Conservation (phyloP, 2,888 invertebrate genomes). For the Cephus sareptanus region DNA sequence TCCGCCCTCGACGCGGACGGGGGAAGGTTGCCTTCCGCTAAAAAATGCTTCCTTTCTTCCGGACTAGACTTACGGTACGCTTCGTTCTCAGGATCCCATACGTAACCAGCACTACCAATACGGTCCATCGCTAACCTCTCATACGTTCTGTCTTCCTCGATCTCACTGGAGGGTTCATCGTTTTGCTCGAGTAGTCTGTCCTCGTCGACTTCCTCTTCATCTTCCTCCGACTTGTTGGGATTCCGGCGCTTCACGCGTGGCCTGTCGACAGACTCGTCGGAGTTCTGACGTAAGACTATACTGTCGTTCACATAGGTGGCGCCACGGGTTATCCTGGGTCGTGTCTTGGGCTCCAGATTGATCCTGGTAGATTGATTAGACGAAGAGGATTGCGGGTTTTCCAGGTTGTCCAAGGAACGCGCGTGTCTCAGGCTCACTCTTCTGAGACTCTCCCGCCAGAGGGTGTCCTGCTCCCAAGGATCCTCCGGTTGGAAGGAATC, state of each 20-base stretch:
- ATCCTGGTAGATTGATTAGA: constrained; percentile 32
- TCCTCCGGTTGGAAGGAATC: constrained; percentile 67
- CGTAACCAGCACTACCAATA: constrained; percentile 53
- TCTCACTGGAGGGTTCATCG: constrained; percentile 67
- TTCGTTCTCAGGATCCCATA: constrained; percentile 63
- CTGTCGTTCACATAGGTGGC: constrained; percentile 85
- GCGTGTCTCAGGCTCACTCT: constrained; percentile 85
- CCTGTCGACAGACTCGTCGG: constrained; percentile 51
- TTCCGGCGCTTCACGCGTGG: constrained; percentile 38
- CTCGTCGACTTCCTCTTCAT: constrained; percentile 65
- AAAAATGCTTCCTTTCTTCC: constrained; percentile 59
- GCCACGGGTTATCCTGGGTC: constrained; percentile 73
- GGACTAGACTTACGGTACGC: constrained; percentile 50
- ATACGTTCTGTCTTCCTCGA: constrained; percentile 69
- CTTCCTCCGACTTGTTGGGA: constrained; percentile 18
- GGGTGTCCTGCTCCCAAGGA: constrained; percentile 84
- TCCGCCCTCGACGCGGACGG: constrained; percentile 42
- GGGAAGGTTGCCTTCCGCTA: constrained; percentile 67
- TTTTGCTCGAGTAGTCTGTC: constrained; percentile 33
- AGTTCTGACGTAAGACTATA: constrained; percentile 68
- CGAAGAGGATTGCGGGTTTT: constrained; percentile 67
- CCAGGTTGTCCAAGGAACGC: constrained; percentile 84
- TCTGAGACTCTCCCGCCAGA: constrained; percentile 84
- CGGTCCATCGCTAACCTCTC: constrained; percentile 69
- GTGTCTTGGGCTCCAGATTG: constrained; percentile 36